Evolutionary conservation across 2,113 vertebrate species (phyloP), one percentile per base, ranked within the genome.

Genomic region (Solenodon paradoxus): DNA sequence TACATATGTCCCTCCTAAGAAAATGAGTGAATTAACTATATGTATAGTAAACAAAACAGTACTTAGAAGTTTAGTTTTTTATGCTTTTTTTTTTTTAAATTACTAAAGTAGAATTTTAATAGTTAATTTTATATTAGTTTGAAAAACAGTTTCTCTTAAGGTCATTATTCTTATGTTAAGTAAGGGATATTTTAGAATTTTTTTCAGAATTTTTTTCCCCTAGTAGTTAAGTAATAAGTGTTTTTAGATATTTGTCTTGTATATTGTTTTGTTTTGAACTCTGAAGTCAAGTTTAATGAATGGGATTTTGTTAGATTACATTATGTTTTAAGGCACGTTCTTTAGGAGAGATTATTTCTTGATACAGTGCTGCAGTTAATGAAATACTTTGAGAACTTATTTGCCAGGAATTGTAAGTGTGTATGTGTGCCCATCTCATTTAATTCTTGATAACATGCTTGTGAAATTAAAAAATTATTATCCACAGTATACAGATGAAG

Each of bases 121-220:
- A 22, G 9, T 95, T 94, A 32, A 93, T 89, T 84, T 87, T 83
- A 94, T 96, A 88, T 35, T 5, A 83, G 0, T 77, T 86, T 94
- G 69, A 35, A 79, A 61, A 32, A 57, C 9, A 12, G 19, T 38
- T 88, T 32, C 91, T 74, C 51, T 64, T 85, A 71, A 90, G 35
- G 26, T 55, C 45, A 57, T 93, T 16, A 40, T 95, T 94, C 4
- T 92, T 20, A 90, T 95, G 95, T 92, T 92, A 90, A 95, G 64
- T 92, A 90, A 94, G 64, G 51, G 9, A 1, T 49, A 83, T 94
- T 95, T 95, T 72, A 64, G n/a, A n/a, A n/a, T n/a, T 85, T 6
- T 63, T 24, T 35, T 82, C 32, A 92, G 57, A 93, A 61, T 81
- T 88, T 95, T 94, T 95, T 92, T 15, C 49, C 32, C 40, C 35